Evolutionary conservation across 2,888 invertebrate genomes (phyloP).

Genomic region (Branchipolynoe longqiensis): DNA sequence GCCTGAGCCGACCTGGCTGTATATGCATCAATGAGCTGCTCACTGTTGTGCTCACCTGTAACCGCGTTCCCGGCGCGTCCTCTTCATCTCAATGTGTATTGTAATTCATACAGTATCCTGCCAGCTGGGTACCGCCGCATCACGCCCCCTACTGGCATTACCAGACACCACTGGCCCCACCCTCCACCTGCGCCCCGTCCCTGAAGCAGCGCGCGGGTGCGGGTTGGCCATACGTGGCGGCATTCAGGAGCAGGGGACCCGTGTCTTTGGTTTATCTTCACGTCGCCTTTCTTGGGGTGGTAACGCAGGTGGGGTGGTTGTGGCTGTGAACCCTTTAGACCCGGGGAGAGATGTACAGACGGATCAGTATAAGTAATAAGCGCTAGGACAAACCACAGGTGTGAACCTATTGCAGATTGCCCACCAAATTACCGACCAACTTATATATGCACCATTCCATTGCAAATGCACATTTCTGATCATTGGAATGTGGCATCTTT

Average conservation of each 20-base stretch:
- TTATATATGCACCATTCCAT: no score
- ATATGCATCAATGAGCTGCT: no score
- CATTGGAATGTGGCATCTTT: no score
- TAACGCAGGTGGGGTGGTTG: constrained; percentile 16
- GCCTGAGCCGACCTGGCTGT: no score
- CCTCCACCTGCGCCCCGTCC: no score
- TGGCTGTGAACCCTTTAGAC: neutral
- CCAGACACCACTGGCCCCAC: neutral
- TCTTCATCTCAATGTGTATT: constrained; percentile 26
- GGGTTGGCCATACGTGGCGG: no score
- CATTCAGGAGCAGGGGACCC: no score
- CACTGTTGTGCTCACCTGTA: constrained; percentile 15
- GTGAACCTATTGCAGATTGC: no score
- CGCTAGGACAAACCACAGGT: neutral
- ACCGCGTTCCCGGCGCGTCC: neutral
- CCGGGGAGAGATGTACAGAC: neutral
- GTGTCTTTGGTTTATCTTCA: neutral
- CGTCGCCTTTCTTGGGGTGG: neutral
- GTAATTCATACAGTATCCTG: constrained; percentile 21
- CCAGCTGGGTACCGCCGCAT: constrained; percentile 21
- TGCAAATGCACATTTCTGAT: no score
- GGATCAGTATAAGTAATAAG: constrained; percentile 31
- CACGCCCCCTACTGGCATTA: neutral
- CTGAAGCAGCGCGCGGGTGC: no score
- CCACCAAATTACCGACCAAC: no score